Percentiles rank a stretch among this genome's conserved stretches.
These are phyloP conservation scores for Gastrophryne carolinensis DNA, from an alignment of 2,797 vertebrate genomes.

Conservation along the genomic window DNA sequence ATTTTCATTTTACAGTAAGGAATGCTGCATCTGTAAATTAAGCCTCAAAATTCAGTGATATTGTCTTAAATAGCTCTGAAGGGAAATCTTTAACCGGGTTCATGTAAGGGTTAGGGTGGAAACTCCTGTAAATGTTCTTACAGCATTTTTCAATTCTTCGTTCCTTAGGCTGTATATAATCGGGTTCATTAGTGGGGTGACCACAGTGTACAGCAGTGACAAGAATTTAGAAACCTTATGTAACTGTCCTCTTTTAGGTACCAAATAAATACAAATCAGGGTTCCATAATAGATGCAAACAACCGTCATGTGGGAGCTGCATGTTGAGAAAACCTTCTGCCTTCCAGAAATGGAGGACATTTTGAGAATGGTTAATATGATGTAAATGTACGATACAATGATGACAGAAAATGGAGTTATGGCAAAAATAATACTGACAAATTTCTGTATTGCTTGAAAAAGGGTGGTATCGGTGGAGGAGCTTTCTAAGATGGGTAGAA, in stretches of 20 bases:
- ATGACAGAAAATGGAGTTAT: conserved; percentile 53
- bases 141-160: conserved; percentile 56
- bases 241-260: conserved; percentile 30
- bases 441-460: neutral
- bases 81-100: no score
- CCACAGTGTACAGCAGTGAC: conserved; percentile 54
- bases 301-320: conserved; percentile 53
- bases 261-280: conserved; percentile 52
- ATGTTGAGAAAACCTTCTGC: conserved; percentile 49
- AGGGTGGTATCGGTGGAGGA: conserved; percentile 17
- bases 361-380: conserved; percentile 42
- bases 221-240: conserved; percentile 42
- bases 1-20: no score
- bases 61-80: no score
- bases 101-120: no score
- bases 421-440: conserved; percentile 37
- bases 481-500: neutral
- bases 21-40: no score
- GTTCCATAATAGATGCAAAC: conserved; percentile 52
- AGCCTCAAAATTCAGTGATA: no score
- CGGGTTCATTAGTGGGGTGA: conserved; percentile 56
- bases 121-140: no score
- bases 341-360: conserved; percentile 36
- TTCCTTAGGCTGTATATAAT: conserved; percentile 57
- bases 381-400: conserved; percentile 42